A percentile compares a stretch with the other conserved stretches of the same genome.
Conservation (phyloP, 2,888 invertebrate species). For the Phytoseiulus persimilis region DNA sequence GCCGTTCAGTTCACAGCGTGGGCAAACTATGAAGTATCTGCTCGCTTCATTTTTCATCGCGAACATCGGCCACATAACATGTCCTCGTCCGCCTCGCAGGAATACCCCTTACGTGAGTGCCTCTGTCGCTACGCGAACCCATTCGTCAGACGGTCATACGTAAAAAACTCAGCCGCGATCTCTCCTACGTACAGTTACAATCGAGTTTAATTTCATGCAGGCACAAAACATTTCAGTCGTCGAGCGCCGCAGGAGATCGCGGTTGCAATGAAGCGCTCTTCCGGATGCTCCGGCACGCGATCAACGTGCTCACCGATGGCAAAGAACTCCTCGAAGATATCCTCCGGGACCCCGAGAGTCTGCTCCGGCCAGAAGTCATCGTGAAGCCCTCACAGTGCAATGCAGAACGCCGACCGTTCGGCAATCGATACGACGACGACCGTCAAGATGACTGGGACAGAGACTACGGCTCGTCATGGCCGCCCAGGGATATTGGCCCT, state of each 20-base stretch:
- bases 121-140: not conserved
- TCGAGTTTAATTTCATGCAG: not conserved
- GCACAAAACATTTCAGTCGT: not conserved
- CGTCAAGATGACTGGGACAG: not conserved
- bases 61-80: not conserved
- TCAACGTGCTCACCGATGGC: not conserved
- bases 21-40: not conserved
- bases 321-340: not conserved
- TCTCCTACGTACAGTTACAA: not conserved
- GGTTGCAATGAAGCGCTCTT: not conserved
- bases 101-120: not conserved
- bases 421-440: not conserved
- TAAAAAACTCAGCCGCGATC: not conserved
- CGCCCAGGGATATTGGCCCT: not conserved
- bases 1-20: not conserved
- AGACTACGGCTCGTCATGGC: not conserved
- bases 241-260: not conserved
- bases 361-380: not conserved
- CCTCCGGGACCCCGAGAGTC: not conserved
- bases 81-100: not conserved
- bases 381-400: not conserved
- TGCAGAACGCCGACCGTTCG: not conserved
- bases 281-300: not conserved
- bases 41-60: not conserved
- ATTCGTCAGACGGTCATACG: too few relatives aligned